These are phyloP conservation scores for Tetranychus truncatus DNA, from an alignment of 2,888 invertebrate species.

Conservation along the genomic window DNA sequence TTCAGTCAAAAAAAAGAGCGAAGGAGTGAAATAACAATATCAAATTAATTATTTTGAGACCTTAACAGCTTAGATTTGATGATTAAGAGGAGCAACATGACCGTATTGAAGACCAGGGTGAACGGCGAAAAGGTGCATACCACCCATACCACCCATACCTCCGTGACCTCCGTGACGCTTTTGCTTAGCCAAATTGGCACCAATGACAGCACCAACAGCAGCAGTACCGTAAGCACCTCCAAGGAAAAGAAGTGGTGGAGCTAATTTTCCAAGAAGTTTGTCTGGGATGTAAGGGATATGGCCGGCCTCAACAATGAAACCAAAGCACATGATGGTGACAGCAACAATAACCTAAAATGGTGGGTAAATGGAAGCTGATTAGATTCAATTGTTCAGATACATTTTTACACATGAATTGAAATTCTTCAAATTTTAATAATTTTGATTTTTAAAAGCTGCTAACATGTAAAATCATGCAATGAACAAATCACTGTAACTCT, in stretches of 20 bases:
- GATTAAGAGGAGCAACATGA: background rate
- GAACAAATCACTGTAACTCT: too few species aligned
- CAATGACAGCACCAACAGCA: background rate
- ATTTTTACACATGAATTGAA: background rate
- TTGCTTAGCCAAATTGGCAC: background rate
- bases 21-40: too few species aligned
- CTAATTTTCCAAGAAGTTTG: conserved; percentile 7
- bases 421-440: background rate
- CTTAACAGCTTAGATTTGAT: background rate
- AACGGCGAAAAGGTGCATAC: background rate
- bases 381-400: background rate
- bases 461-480: too few species aligned
- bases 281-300: conserved; percentile 2
- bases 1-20: background rate
- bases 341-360: background rate
- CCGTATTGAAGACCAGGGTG: background rate
- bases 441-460: too few species aligned
- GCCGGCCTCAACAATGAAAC: background rate
- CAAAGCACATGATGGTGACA: background rate
- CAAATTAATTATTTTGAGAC: too few species aligned
- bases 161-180: background rate
- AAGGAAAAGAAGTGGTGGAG: conserved; percentile 5
- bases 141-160: background rate
- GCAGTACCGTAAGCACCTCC: conserved; percentile 6
- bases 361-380: background rate